These are phyloP conservation scores for Physeter macrocephalus DNA, from an alignment of 2,113 vertebrate species.

Conservation along the genomic window DNA sequence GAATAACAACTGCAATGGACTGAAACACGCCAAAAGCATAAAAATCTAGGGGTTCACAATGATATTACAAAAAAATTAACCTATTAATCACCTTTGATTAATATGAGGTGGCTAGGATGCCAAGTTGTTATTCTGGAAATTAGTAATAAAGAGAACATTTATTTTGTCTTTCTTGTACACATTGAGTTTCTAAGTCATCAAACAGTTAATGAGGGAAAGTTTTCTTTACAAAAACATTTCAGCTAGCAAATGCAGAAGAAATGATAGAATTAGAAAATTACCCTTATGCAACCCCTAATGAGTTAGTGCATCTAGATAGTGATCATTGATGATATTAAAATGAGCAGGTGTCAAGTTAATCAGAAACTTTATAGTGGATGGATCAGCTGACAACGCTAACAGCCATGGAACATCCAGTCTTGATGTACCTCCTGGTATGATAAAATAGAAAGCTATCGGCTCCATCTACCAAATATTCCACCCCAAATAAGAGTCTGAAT, in stretches of 20 bases:
- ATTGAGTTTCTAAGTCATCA: conserved; percentile 18
- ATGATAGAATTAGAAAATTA: background rate
- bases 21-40: background rate
- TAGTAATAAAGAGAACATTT: conserved; percentile 37
- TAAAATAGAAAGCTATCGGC: background rate
- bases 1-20: background rate
- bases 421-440: background rate
- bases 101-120: background rate
- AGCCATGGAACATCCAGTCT: background rate
- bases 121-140: conserved; percentile 14
- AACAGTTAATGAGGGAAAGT: background rate
- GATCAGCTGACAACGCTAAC: background rate
- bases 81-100: background rate
- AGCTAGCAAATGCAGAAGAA: background rate
- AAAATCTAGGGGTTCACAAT: background rate
- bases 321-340: background rate
- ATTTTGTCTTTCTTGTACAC: background rate
- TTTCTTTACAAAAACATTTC: background rate
- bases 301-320: background rate
- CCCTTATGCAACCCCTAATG: background rate
- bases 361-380: background rate
- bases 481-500: background rate
- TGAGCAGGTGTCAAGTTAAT: background rate
- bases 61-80: background rate
- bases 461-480: background rate